A percentile compares a stretch with the other conserved stretches of the same genome.
These are phyloP conservation scores for Eptatretus atami DNA, from an alignment of 2,797 vertebrate genomes.

Conservation along the genomic window DNA sequence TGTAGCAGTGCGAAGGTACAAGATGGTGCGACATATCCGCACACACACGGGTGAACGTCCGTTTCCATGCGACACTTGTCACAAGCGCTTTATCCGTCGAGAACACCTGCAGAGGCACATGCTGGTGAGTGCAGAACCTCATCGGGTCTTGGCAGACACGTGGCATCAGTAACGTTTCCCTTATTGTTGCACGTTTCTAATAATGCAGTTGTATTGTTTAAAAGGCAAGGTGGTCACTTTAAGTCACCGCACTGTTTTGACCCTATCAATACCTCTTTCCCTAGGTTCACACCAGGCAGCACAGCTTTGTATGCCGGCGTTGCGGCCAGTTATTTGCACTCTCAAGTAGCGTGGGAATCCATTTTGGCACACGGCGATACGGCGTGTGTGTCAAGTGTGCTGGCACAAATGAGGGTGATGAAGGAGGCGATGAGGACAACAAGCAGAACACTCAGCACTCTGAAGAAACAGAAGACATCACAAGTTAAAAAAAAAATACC, in stretches of 20 bases:
- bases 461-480: too few relatives aligned
- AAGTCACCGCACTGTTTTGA: too few relatives aligned
- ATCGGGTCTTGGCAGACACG: too few relatives aligned
- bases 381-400: constrained; percentile 2
- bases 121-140: background rate
- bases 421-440: too few relatives aligned
- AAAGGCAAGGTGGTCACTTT: too few relatives aligned
- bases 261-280: background rate
- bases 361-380: constrained; percentile 4
- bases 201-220: too few relatives aligned
- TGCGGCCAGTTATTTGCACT: background rate
- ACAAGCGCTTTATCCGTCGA: constrained; percentile 3
- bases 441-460: too few relatives aligned
- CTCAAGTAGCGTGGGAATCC: constrained; percentile 1
- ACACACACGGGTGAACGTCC: background rate
- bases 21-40: constrained; percentile 3
- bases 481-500: too few relatives aligned
- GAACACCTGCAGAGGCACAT: constrained; percentile 1
- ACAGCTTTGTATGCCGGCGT: constrained; percentile 1
- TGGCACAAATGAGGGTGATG: background rate
- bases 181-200: too few relatives aligned
- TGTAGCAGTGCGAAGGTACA: background rate
- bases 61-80: constrained; percentile 2
- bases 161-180: too few relatives aligned
- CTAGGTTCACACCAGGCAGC: constrained; percentile 1